Evolutionary conservation across 1,140 invertebrate species (phyloP), one percentile per base, ranked within the genome.

Genomic region (Dendroctonus ponderosae): DNA sequence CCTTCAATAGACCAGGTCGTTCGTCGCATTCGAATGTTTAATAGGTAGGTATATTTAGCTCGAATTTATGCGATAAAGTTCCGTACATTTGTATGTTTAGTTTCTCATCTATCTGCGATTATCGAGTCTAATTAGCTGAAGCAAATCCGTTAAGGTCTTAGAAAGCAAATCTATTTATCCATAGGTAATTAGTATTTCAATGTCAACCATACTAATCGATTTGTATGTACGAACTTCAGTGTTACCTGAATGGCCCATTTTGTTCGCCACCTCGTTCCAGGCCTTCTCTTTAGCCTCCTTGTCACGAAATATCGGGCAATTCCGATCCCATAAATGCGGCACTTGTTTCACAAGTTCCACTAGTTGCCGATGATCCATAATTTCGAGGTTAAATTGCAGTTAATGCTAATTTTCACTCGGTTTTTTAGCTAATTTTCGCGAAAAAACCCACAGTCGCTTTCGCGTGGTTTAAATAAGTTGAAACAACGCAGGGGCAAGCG

Each of bases 281-380:
- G 68, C 66, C 7, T 44, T 57, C n/a, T 67, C 66, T 44, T 73
- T 73, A 4, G 60, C 52, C n/a, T 58, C 63, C 51, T 73, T 69
- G 53, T 71, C 68, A 15, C 68, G 51, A 48, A 71, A 73, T 14
- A 58, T 58, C 12, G 68, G 58, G 59, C 62, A 56, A 59, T 67
- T 71, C 37, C 72, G 62, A 50, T 73, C 70, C 72, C 72, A 73
- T 14, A 73, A 43, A 39, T 62, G 65, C 9, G 72, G 67, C 41
- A 51, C 60, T 49, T 73, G 65, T 53, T 62, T 65, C 8, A 73
- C 64, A 6, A 70, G 8, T 8, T 51, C 52, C 51, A 71, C 67
- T 38, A 73, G 61, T 56, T 46, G 53, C 7, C 12, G 14, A 6
- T 70, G 68, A 53, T 70, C 68, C 68, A 70, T 71, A 14, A 46